These are phyloP conservation scores for Sesamia nonagrioides DNA, from an alignment of 1,140 invertebrate genomes.

Conservation along the genomic window DNA sequence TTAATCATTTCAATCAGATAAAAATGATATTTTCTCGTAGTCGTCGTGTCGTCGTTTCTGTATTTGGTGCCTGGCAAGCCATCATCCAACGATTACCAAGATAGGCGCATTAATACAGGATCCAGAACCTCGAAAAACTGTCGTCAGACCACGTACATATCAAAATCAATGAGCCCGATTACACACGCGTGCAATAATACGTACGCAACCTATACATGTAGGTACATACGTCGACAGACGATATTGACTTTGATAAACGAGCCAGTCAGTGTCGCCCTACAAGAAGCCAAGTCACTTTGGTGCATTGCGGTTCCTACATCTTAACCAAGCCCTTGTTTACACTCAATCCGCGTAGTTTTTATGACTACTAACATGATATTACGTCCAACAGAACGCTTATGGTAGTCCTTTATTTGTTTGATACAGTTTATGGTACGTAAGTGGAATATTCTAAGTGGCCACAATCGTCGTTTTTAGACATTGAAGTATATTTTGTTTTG, in stretches of 20 bases:
- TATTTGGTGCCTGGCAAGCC: too few species aligned
- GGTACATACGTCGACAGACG: conserved; percentile 70
- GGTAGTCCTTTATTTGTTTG: conserved; percentile 79
- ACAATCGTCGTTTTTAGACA: conserved; percentile 40
- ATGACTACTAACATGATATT: conserved; percentile 78
- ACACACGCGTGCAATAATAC: conserved; percentile 44
- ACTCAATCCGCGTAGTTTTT: conserved; percentile 79
- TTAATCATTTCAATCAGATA: too few species aligned
- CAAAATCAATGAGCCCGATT: conserved; percentile 38
- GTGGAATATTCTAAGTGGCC: conserved; percentile 64
- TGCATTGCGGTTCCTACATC: conserved; percentile 83
- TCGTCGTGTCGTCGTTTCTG: too few species aligned
- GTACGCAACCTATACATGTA: conserved; percentile 15
- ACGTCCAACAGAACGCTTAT: conserved; percentile 72
- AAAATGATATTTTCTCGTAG: too few species aligned
- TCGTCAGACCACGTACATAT: neutral
- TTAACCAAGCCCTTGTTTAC: conserved; percentile 81
- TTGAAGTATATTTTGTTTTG: conserved; percentile 38
- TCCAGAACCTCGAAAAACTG: neutral
- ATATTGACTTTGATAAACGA: conserved; percentile 87
- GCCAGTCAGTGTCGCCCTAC: conserved; percentile 77
- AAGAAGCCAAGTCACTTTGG: conserved; percentile 84
- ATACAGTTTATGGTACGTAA: conserved; percentile 76
- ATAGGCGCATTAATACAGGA: neutral
- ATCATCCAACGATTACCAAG: too few species aligned